phyloP scores from a whole-genome alignment of 2,888 invertebrate species.

The Leistus spinibarbis region DNA sequence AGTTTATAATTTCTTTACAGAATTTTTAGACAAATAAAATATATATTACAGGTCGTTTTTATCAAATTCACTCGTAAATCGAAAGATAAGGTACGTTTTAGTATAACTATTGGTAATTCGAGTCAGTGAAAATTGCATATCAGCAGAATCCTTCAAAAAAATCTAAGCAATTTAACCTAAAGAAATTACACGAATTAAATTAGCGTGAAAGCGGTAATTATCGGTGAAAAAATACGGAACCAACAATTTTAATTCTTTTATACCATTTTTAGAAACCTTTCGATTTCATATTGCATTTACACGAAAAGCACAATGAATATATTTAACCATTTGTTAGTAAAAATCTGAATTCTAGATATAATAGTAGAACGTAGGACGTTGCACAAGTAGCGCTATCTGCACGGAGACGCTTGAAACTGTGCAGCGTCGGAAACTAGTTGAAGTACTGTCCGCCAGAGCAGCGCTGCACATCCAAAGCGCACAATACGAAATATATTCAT shows the following conservation, averaged over 20 bases:
- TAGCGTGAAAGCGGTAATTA: neutral
- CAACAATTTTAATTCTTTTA: too few relatives aligned
- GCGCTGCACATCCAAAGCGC: neutral
- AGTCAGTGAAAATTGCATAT: neutral
- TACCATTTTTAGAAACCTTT: too few relatives aligned
- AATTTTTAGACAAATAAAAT: too few relatives aligned
- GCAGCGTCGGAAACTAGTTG: slow-evolving; percentile 18
- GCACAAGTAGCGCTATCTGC: slow-evolving; percentile 30
- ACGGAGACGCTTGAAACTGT: slow-evolving; percentile 19
- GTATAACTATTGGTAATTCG: neutral
- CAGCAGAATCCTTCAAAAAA: neutral
- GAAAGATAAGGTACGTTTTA: too few relatives aligned
- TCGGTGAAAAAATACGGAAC: too few relatives aligned
- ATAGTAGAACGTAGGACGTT: neutral
- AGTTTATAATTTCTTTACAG: too few relatives aligned
- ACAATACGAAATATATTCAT: neutral
- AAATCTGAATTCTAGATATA: too few relatives aligned
- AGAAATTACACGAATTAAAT: neutral
- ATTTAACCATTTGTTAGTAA: too few relatives aligned
- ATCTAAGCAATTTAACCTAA: neutral
- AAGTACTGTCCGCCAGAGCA: neutral
- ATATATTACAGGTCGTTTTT: too few relatives aligned
- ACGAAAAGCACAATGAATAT: too few relatives aligned
- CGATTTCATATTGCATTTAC: too few relatives aligned
- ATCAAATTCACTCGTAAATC: too few relatives aligned